These are phyloP conservation scores for Scelioninae gen. 1 DNA, from an alignment of 2,888 invertebrate genomes.

Conservation along the genomic window DNA sequence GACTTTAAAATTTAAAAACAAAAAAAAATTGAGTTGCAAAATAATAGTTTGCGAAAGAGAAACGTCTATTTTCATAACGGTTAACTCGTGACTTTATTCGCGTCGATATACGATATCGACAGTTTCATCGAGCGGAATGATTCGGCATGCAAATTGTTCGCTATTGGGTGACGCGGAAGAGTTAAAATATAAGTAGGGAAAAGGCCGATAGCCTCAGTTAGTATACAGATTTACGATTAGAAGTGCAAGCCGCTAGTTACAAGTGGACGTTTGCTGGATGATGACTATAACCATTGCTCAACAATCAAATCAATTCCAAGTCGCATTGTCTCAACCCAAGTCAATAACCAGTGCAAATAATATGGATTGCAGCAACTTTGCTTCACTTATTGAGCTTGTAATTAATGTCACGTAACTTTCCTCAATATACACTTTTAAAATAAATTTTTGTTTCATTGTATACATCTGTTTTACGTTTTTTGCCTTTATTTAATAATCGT, in stretches of 20 bases:
- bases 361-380: conserved; percentile 32
- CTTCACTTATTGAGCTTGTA: conserved; percentile 39
- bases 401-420: conserved; percentile 34
- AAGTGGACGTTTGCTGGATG: conserved; percentile 31
- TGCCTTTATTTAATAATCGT: too few species aligned
- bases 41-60: neutral
- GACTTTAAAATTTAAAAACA: too few species aligned
- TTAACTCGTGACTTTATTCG: conserved; percentile 30
- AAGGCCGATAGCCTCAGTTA: conserved; percentile 65
- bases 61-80: conserved; percentile 44
- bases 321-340: conserved; percentile 55
- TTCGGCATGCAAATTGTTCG: conserved; percentile 55
- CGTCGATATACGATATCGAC: conserved; percentile 43
- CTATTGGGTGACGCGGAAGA: conserved; percentile 63
- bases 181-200: conserved; percentile 63
- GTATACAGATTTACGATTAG: conserved; percentile 64
- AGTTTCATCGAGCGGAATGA: conserved; percentile 55
- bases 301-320: conserved; percentile 65
- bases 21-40: neutral
- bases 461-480: too few species aligned
- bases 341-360: conserved; percentile 52
- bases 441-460: too few species aligned
- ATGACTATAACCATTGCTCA: conserved; percentile 62
- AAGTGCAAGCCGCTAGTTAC: conserved; percentile 39
- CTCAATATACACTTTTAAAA: conserved; percentile 3